Conservation (phyloP, 1,140 invertebrate genomes). For the Drosophila paulistorum region DNA sequence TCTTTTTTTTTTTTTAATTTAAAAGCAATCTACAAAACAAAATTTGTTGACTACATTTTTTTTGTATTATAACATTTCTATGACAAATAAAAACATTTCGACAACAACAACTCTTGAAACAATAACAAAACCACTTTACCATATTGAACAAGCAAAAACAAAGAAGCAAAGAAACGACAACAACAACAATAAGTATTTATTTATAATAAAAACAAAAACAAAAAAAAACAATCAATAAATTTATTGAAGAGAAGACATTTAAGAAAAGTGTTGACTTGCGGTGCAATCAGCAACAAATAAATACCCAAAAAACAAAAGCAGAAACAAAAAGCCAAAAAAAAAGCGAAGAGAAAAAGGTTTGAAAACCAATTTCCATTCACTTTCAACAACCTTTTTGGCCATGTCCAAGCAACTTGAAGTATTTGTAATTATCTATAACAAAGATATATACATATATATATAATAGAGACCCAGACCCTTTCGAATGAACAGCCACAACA, state of each 20-base stretch:
- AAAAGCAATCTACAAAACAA: background rate
- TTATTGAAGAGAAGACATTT: conserved; percentile 45
- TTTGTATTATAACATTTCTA: conserved; percentile 19
- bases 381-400: conserved; percentile 47
- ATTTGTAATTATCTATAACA: conserved; percentile 62
- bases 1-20: background rate
- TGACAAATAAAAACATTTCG: conserved; percentile 23
- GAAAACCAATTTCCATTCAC: conserved; percentile 59
- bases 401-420: conserved; percentile 44
- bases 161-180: conserved; percentile 22
- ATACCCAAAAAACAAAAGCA: conserved; percentile 15
- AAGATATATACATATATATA: conserved; percentile 29
- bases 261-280: conserved; percentile 61
- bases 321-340: conserved; percentile 37
- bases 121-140: conserved; percentile 36
- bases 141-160: conserved; percentile 14
- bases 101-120: conserved; percentile 42
- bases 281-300: conserved; percentile 61
- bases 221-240: conserved; percentile 70
- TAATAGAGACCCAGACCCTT: conserved; percentile 45
- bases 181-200: conserved; percentile 56
- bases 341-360: conserved; percentile 38
- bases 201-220: conserved; percentile 46
- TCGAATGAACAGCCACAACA: conserved; percentile 62
- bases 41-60: background rate